phyloP scores from a whole-genome alignment of 2,888 invertebrate species.

The Cacoxenus indagator region DNA sequence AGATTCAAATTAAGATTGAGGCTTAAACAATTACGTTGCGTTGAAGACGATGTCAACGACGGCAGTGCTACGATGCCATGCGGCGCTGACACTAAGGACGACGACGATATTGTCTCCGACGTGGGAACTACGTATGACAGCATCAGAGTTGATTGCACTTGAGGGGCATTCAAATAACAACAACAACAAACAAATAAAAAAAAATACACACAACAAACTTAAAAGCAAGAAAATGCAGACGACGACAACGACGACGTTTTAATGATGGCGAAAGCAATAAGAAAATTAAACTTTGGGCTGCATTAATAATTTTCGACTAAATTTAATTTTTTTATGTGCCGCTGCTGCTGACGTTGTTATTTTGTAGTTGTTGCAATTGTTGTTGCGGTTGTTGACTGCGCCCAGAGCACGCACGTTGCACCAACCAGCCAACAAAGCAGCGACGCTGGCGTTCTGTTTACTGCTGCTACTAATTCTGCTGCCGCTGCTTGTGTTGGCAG shows the following conservation, averaged over 20 bases:
- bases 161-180: constrained; percentile 26
- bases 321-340: neutral
- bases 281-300: too few relatives aligned
- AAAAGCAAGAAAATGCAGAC: neutral
- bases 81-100: constrained; percentile 36
- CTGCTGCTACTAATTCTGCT: neutral
- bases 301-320: neutral
- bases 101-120: constrained; percentile 37
- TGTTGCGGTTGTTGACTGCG: neutral
- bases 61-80: neutral
- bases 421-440: neutral
- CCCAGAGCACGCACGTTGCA: neutral
- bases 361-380: constrained; percentile 30
- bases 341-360: too few relatives aligned
- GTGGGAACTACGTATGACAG: constrained; percentile 48
- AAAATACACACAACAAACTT: neutral
- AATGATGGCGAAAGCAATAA: neutral
- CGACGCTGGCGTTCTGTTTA: neutral
- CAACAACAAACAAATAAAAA: constrained; percentile 24
- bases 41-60: too few relatives aligned
- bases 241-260: neutral
- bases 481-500: neutral
- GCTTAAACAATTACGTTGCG: constrained; percentile 14
- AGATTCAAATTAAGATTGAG: constrained; percentile 38
- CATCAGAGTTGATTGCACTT: constrained; percentile 52